Evolutionary conservation across 2,888 invertebrate genomes (phyloP).

Genomic region (Didymodactylos carnosus): DNA sequence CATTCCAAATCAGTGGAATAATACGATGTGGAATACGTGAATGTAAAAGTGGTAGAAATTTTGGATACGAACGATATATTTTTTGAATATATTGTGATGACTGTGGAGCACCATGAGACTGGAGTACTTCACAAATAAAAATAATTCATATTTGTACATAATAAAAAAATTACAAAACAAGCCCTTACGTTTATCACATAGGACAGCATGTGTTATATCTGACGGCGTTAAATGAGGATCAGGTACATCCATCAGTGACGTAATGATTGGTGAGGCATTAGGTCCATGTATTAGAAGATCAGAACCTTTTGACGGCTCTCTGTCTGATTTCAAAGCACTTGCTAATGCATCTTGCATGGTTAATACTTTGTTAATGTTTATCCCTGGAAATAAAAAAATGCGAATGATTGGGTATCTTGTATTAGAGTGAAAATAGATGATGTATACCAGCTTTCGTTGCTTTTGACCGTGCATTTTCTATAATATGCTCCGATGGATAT

Average conservation of each 20-base stretch:
- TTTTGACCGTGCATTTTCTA: neutral
- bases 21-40: neutral
- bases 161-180: neutral
- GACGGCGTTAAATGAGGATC: neutral
- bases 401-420: neutral
- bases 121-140: neutral
- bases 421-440: neutral
- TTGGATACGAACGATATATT: neutral
- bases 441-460: neutral
- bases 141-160: neutral
- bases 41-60: neutral
- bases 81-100: neutral
- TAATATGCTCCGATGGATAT: neutral
- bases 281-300: no score
- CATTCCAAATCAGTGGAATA: neutral
- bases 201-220: neutral
- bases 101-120: neutral
- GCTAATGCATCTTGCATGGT: neutral
- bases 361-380: neutral
- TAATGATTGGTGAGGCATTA: neutral
- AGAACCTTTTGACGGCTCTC: neutral
- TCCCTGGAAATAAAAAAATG: neutral
- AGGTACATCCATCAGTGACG: neutral
- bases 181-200: neutral
- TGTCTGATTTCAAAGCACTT: neutral